Evolutionary conservation across 2,113 vertebrate genomes (phyloP).

Genomic region (Melanerpes formicivorus): DNA sequence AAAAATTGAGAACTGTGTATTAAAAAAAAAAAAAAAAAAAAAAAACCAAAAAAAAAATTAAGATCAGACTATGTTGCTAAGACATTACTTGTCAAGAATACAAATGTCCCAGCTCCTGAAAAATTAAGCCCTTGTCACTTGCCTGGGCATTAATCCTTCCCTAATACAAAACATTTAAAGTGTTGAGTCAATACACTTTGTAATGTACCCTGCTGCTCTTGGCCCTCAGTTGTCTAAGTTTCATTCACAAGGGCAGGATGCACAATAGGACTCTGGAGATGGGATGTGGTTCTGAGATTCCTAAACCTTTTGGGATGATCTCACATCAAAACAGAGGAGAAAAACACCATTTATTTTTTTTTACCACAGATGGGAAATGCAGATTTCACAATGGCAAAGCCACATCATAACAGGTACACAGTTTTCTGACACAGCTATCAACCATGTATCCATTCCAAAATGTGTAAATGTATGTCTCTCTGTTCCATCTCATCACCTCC

Average conservation of each 20-base stretch:
- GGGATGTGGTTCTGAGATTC: background rate
- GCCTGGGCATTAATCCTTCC: background rate
- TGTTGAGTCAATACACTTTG: background rate
- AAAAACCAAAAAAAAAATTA: background rate
- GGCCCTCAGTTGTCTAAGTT: background rate
- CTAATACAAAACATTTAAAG: background rate
- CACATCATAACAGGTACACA: accelerated
- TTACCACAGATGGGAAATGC: background rate
- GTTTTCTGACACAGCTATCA: background rate
- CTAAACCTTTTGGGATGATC: background rate
- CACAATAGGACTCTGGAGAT: background rate
- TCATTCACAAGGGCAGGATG: background rate
- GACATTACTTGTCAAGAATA: background rate
- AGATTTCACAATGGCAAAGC: background rate
- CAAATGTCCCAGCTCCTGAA: background rate
- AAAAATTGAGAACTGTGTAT: background rate
- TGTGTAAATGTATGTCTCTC: background rate
- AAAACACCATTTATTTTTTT: background rate
- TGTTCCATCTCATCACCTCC: background rate
- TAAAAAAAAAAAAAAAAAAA: background rate
- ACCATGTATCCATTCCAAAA: background rate
- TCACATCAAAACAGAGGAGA: background rate
- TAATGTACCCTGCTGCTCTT: background rate
- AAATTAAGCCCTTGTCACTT: background rate
- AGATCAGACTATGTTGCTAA: background rate